Conservation (phyloP, 2,888 invertebrate genomes). For the Iphiclides podalirius region DNA sequence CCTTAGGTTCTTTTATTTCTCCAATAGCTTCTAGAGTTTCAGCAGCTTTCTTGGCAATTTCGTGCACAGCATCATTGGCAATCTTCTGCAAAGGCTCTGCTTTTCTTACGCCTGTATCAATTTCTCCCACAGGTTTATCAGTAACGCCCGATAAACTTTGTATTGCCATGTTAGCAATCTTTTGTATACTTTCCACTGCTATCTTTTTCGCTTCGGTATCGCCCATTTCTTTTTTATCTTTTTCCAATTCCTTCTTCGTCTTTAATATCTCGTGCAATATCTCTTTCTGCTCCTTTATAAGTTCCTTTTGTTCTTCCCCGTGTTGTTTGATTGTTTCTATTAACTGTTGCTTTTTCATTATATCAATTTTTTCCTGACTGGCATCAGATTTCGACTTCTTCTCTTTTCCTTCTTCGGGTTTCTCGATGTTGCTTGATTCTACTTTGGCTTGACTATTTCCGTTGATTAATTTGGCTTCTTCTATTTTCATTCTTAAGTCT, state of each 20-base stretch:
- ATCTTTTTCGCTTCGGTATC: slow-evolving; percentile 69
- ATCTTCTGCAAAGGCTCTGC: slow-evolving; percentile 48
- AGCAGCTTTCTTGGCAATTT: slow-evolving; percentile 70
- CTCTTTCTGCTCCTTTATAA: slow-evolving; percentile 84
- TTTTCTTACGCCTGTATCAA: slow-evolving; percentile 38
- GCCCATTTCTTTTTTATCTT: slow-evolving; percentile 67
- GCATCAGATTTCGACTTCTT: slow-evolving; percentile 32
- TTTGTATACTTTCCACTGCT: slow-evolving; percentile 74
- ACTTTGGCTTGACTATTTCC: slow-evolving; percentile 31
- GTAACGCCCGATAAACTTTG: slow-evolving; percentile 64
- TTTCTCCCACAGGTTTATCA: slow-evolving; percentile 47
- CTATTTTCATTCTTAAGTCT: slow-evolving; percentile 50
- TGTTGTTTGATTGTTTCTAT: slow-evolving; percentile 84
- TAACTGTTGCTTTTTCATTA: slow-evolving; percentile 70
- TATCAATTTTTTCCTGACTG: slow-evolving; percentile 48
- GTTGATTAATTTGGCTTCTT: slow-evolving; percentile 42
- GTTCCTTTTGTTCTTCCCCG: slow-evolving; percentile 83
- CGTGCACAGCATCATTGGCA: slow-evolving; percentile 62
- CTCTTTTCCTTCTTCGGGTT: slow-evolving; percentile 35
- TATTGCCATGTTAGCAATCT: slow-evolving; percentile 71
- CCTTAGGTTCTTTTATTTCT: slow-evolving; percentile 57
- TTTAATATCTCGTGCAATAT: slow-evolving; percentile 81
- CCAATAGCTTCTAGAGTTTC: slow-evolving; percentile 70
- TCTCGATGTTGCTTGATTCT: slow-evolving; percentile 32
- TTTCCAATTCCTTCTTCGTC: slow-evolving; percentile 71